These are phyloP conservation scores for Diplazon laetatorius DNA, from an alignment of 2,888 invertebrate genomes.

Conservation along the genomic window DNA sequence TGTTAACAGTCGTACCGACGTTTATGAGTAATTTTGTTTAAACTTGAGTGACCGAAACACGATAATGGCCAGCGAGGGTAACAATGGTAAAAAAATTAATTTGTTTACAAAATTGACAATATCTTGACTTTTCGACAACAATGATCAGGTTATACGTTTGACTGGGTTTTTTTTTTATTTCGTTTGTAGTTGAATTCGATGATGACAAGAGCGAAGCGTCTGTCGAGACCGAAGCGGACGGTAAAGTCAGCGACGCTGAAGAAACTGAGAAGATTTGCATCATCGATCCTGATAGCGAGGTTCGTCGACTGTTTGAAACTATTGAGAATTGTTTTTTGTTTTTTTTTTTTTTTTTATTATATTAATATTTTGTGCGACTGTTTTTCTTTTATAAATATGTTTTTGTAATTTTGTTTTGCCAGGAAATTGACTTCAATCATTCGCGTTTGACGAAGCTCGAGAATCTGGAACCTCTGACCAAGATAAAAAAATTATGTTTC, in stretches of 20 bases:
- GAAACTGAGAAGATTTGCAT: slow-evolving; percentile 86
- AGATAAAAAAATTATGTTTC: slow-evolving; percentile 91
- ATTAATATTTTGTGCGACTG: slow-evolving; percentile 10
- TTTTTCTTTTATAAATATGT: slow-evolving; percentile 17
- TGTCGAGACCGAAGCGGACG: slow-evolving; percentile 72
- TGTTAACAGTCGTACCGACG: not conserved
- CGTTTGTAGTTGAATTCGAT: slow-evolving; percentile 51
- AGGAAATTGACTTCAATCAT: slow-evolving; percentile 95
- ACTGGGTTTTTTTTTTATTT: not conserved
- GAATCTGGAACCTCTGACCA: slow-evolving; percentile 90
- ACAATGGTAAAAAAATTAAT: slow-evolving; percentile 31
- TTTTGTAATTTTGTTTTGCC: slow-evolving; percentile 60
- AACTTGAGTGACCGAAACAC: no score
- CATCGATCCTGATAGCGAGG: slow-evolving; percentile 86
- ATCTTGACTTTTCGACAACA: slow-evolving; percentile 8
- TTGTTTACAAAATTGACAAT: not conserved
- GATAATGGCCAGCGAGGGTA: slow-evolving; percentile 59
- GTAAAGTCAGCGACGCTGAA: slow-evolving; percentile 70
- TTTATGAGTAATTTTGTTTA: no score
- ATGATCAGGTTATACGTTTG: slow-evolving; percentile 38
- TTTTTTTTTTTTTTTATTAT: no score
- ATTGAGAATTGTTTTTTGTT: no score
- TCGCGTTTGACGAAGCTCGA: slow-evolving; percentile 92
- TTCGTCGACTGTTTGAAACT: no score
- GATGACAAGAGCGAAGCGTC: slow-evolving; percentile 73